Conservation (phyloP, 37 sponge, comb jelly and placozoan species). For the Bolinopsis microptera region DNA sequence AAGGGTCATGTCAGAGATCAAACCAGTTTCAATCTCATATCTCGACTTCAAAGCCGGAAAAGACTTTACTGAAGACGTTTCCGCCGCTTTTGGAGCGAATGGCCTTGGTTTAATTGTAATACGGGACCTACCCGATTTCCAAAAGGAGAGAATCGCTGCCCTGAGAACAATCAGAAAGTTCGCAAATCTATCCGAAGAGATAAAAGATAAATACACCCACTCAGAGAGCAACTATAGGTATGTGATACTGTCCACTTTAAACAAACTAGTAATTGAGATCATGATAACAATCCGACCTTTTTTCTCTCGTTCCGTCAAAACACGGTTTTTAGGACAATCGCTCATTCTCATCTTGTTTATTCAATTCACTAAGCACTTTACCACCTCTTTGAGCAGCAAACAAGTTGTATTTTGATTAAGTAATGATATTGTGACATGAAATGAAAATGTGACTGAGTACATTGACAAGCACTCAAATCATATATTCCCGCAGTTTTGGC, state of each 20-base stretch:
- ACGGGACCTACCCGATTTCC: background rate
- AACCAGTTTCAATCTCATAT: background rate
- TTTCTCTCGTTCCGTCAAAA: no score
- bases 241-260: background rate
- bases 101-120: slow-evolving; percentile 8
- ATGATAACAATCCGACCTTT: no score
- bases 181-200: background rate
- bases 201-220: background rate
- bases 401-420: no score
- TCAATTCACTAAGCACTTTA: no score
- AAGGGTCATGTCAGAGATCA: background rate
- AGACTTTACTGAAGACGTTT: background rate
- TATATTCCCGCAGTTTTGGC: background rate
- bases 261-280: background rate
- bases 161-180: background rate
- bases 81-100: background rate
- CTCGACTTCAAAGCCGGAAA: background rate
- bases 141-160: background rate
- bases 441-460: no score
- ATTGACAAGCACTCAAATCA: no score
- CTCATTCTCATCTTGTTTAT: background rate
- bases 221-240: slow-evolving; percentile 11
- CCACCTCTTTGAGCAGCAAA: no score
- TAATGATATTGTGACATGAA: no score
- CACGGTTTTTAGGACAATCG: background rate